A percentile compares a stretch with the other conserved stretches of the same genome.
Conservation (phyloP, 2,797 vertebrate genomes). For the Sebastes miniatus region DNA sequence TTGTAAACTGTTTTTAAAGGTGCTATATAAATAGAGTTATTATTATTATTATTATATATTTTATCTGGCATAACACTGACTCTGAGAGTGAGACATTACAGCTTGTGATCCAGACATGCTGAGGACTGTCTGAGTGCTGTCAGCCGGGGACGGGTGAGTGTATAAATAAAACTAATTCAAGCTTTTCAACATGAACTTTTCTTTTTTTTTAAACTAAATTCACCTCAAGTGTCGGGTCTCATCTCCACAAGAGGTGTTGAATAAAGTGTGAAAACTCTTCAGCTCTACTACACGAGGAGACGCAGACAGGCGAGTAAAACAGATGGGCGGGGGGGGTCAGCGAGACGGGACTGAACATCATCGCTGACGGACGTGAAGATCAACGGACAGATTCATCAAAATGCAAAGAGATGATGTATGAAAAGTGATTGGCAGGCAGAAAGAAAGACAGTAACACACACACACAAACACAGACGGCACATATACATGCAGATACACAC, state of each 20-base stretch:
- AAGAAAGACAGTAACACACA: not conserved
- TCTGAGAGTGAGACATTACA: not conserved
- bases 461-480: not conserved
- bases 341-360: not conserved
- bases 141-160: not conserved
- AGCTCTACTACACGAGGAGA: not conserved
- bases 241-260: not conserved
- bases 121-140: not conserved
- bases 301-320: not conserved
- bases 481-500: not conserved
- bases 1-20: not conserved
- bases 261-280: not conserved
- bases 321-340: not conserved
- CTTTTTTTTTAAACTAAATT: not conserved
- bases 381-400: not conserved
- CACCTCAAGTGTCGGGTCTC: not conserved
- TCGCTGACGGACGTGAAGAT: too few relatives aligned
- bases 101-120: not conserved
- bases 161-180: not conserved
- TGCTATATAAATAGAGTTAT: not conserved
- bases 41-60: not conserved
- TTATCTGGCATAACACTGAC: not conserved
- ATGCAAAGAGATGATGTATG: not conserved
- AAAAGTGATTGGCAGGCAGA: conserved; percentile 2
- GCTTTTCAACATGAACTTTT: not conserved